Base-by-base conservation (phyloP, 2,113 vertebrate genomes). In the Ceuthmochares aereus region DNA sequence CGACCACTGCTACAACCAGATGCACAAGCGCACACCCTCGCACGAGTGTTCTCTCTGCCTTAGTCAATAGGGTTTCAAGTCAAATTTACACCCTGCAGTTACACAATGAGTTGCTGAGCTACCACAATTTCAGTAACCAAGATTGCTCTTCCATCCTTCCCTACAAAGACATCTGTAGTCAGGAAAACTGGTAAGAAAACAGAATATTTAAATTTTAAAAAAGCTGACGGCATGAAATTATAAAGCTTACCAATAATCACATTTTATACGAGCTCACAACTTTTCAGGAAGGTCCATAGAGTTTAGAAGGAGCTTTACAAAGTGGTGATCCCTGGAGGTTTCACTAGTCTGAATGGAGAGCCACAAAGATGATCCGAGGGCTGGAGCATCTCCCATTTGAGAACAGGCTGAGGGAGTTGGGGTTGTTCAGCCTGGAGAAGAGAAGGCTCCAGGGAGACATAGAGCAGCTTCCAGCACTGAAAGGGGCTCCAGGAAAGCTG, bases 21-120 rank as follows among this genome's bases (percentile, higher is more conserved):
- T 3, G 7, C 13, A 6, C 52, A 16, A 25, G 25, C 45, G 20
- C 40, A 0, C 5, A 2, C 42, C n/a, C 58, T 7, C 49, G 29
- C 40, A 6, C 30, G 8, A 16, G 17, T 0, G 14, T 32, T 52
- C 11, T 7, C 45, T 36, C 70, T 8, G 63, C 23, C 45, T n/a
- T 9, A 59, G 30, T 45, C 45, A 9, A 29, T 22, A 32, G 0
- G 22, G 51, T 51, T 84, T 40, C 51, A 54, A 47, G 47, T 14
- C 64, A 49, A 42, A 70, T 9, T 60, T 30, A 51, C 34, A 54
- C 77, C 37, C 81, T 19, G 68, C 63, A 76, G 69, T 83, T 49
- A 23, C 0, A 18, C 0, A 30, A 55, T 15, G 52, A 80, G 75
- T 69, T 27, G 45, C 72, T 9, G 36, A 83, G 68, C 69, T 42